Evolutionary conservation across 1,140 invertebrate species (phyloP).

Genomic region (Drosophila oshimai): DNA sequence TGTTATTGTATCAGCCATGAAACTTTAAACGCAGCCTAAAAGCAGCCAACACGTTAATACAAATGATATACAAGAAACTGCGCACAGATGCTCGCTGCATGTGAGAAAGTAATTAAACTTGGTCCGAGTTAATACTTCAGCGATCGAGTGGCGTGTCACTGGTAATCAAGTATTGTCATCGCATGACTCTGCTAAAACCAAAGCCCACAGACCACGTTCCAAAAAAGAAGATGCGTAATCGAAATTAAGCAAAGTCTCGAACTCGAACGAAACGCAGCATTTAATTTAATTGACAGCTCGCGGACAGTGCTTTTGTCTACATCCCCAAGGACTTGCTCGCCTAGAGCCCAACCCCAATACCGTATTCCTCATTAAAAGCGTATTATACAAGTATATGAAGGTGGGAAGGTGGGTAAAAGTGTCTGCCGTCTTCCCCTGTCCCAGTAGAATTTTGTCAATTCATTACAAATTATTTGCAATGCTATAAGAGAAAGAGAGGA

Average conservation of each 20-base stretch:
- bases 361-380: constrained; percentile 66
- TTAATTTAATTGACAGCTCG: constrained; percentile 79
- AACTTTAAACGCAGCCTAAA: constrained; percentile 49
- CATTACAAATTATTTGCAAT: constrained; percentile 70
- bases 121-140: constrained; percentile 36
- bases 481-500: constrained; percentile 10
- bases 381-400: constrained; percentile 46
- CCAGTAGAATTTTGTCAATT: constrained; percentile 67
- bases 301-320: constrained; percentile 35
- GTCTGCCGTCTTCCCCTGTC: constrained; percentile 17
- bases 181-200: constrained; percentile 59
- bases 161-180: constrained; percentile 75
- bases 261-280: constrained; percentile 23
- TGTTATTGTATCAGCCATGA: not conserved
- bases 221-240: constrained; percentile 53
- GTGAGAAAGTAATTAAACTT: constrained; percentile 78
- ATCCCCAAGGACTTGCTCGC: constrained; percentile 11
- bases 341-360: not conserved
- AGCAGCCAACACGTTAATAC: constrained; percentile 42
- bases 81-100: constrained; percentile 64
- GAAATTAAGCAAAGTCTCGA: constrained; percentile 72
- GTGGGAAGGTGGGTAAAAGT: constrained; percentile 12
- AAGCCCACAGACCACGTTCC: not conserved
- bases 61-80: constrained; percentile 1
- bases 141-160: constrained; percentile 47